Evolutionary conservation across 2,888 invertebrate species (phyloP).

Genomic region (Tiliacea citrago): DNA sequence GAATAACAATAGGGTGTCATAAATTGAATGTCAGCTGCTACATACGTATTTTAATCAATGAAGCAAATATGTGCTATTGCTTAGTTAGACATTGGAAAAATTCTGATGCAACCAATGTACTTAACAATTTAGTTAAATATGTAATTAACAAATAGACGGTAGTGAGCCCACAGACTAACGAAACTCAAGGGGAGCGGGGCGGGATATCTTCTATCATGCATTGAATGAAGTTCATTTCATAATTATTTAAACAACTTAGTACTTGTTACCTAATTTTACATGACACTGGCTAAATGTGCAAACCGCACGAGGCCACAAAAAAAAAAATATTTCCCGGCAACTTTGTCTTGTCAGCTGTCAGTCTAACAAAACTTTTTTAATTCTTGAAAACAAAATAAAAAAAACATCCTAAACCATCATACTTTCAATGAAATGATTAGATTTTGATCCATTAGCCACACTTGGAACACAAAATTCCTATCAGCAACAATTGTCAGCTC

Average conservation of each 20-base stretch:
- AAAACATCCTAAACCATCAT: background rate
- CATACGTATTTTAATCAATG: constrained; percentile 35
- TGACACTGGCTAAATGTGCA: too few relatives aligned
- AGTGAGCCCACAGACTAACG: too few relatives aligned
- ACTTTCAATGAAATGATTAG: background rate
- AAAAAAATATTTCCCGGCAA: constrained; percentile 23
- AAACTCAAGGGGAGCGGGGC: too few relatives aligned
- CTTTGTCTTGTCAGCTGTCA: constrained; percentile 7
- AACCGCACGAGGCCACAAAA: too few relatives aligned
- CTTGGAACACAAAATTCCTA: constrained; percentile 13
- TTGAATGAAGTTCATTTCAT: too few relatives aligned
- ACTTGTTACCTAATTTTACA: too few relatives aligned
- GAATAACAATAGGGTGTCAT: constrained; percentile 47
- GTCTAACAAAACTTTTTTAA: background rate
- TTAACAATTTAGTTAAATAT: too few relatives aligned
- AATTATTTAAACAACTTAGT: too few relatives aligned
- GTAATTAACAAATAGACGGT: too few relatives aligned
- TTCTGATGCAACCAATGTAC: background rate
- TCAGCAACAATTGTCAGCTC: background rate
- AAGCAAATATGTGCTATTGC: constrained; percentile 16
- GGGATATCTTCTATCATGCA: too few relatives aligned
- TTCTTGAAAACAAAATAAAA: too few relatives aligned
- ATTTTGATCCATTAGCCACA: background rate
- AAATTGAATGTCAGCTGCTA: constrained; percentile 47
- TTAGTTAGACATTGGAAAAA: background rate